Base-by-base conservation (phyloP, 1,140 invertebrate genomes). In the Drosophila tropicalis region DNA sequence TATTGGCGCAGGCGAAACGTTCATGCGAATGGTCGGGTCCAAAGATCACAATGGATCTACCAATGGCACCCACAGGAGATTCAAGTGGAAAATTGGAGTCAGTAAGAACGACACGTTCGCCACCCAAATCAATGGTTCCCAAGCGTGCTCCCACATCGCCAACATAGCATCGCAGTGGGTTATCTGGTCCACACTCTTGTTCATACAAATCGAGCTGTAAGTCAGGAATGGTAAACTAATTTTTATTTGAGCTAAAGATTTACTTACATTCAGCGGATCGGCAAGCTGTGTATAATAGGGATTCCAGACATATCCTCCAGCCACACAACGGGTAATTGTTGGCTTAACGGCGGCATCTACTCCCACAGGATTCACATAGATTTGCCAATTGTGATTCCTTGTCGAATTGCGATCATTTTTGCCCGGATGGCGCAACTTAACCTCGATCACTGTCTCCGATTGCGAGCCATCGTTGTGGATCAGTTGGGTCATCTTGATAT, bases 361-460 rank as follows among this genome's bases (percentile, higher is more conserved):
- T n/a, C 96, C 97, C 17, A 99, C 96, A 0, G 97, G 96, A 93
- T 98, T 98, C 7, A 98, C 97, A 91, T 96, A 99, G 67, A 98
- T 96, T 55, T 97, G 96, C 97, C 98, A 99, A 74, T 97, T 95
- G 92, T 99, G 98, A 75, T 96, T 94, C 61, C 93, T 93, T 0
- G 97, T 98, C 95, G 98, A 91, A 92, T 98, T 97, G 6, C 95
- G 93, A 93, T 98, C 96, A 67, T 96, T 94, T 79, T 95, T 95
- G 2, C 97, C 97, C 0, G 96, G 96, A 93, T 98, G 95, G 36
- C 96, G 93, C 6, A 99, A 91, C 81, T 98, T 97, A 3, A 98
- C 94, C 93, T 98, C 97, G 12, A 99, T 95, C 4, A 96, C 94
- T 0, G 98, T 98, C 80, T 98, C 97, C 89, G 97, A 98, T 74